These are phyloP conservation scores for Galerucella pusilla DNA, from an alignment of 2,888 invertebrate genomes.

Conservation along the genomic window DNA sequence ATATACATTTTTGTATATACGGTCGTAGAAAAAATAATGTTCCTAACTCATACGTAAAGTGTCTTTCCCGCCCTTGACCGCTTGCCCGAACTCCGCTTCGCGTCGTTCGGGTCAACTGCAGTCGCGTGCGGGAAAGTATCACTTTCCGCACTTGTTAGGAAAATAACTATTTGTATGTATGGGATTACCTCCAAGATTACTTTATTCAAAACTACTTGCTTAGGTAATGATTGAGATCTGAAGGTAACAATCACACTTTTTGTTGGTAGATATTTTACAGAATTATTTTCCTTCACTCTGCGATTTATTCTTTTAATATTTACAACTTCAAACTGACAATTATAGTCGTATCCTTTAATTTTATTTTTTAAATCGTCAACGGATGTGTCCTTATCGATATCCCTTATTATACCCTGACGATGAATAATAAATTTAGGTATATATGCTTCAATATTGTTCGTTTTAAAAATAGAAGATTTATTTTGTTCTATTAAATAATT, in stretches of 20 bases:
- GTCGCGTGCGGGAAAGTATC: too few species aligned
- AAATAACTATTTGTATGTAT: background rate
- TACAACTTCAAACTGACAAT: background rate
- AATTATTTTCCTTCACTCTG: background rate
- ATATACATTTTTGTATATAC: too few species aligned
- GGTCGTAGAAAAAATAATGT: too few species aligned
- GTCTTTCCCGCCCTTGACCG: too few species aligned
- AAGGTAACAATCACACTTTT: background rate
- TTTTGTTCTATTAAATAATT: background rate
- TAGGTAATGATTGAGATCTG: background rate
- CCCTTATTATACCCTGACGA: background rate
- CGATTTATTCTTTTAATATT: background rate
- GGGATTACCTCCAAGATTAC: background rate
- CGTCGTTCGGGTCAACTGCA: too few species aligned
- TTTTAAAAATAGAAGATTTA: too few species aligned
- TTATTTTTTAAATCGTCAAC: background rate
- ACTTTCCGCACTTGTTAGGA: too few species aligned
- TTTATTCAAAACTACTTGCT: background rate
- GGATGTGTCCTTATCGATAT: background rate
- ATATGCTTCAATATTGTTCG: too few species aligned
- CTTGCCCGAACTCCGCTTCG: too few species aligned
- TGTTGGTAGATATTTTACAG: too few species aligned
- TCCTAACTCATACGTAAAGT: too few species aligned
- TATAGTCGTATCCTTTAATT: background rate
- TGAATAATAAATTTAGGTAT: background rate